A percentile compares a stretch with the other conserved stretches of the same genome.
phyloP scores from a whole-genome alignment of 2,797 vertebrate species.

The Poecilia wingei region DNA sequence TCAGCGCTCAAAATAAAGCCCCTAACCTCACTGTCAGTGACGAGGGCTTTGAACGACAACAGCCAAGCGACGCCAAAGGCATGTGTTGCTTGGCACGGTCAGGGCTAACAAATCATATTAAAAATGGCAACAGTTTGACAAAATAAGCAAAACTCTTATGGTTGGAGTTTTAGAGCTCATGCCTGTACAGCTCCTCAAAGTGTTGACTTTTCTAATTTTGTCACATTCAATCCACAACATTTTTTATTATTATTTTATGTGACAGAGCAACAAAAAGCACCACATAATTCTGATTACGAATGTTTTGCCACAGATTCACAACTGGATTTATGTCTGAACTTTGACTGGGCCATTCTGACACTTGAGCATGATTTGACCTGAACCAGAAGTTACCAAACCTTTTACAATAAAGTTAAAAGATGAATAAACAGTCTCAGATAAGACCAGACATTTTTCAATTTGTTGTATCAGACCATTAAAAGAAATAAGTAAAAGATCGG shows the following conservation, averaged over 20 bases:
- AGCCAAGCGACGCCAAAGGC: constrained; percentile 43
- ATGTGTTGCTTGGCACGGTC: constrained; percentile 55
- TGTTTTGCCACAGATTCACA: not conserved
- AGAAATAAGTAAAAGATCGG: not conserved
- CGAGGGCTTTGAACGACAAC: constrained; percentile 46
- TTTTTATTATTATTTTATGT: not conserved
- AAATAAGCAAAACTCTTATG: constrained; percentile 25
- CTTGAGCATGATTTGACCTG: not conserved
- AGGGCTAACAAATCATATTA: constrained; percentile 36
- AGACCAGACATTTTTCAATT: not conserved
- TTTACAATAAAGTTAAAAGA: not conserved
- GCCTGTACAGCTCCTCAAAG: not conserved
- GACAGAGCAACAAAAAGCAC: not conserved
- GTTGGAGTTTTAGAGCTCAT: constrained; percentile 1
- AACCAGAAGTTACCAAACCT: not conserved
- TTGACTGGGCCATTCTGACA: not conserved
- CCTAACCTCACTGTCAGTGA: constrained; percentile 46
- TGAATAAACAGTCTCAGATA: not conserved
- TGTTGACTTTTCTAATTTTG: not conserved
- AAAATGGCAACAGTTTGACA: constrained; percentile 26
- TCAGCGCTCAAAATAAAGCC: constrained; percentile 47
- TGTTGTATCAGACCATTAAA: not conserved
- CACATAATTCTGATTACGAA: not conserved
- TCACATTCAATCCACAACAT: not conserved
- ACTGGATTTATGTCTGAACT: not conserved